Evolutionary conservation across 2,888 invertebrate species (phyloP).

Genomic region (Ctena decussata): DNA sequence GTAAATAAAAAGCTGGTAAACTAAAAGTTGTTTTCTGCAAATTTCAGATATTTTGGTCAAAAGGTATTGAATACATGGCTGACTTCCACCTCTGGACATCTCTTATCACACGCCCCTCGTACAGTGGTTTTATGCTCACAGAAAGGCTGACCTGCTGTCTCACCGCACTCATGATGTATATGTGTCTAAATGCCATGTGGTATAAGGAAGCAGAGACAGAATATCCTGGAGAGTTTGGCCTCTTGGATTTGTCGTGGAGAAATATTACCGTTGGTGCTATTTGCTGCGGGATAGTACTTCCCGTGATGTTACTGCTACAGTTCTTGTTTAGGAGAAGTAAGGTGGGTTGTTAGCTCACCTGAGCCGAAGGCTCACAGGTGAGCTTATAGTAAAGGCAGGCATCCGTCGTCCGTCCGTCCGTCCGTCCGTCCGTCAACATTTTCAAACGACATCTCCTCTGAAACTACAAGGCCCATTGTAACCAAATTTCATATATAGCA

Average conservation of each 20-base stretch:
- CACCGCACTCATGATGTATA: constrained; percentile 81
- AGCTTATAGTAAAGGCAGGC: too few relatives aligned
- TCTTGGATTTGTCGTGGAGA: constrained; percentile 84
- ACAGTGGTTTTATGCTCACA: constrained; percentile 84
- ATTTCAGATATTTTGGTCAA: constrained; percentile 83
- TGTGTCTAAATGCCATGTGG: constrained; percentile 84
- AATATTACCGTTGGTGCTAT: constrained; percentile 81
- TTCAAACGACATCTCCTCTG: too few relatives aligned
- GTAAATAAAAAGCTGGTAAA: too few relatives aligned
- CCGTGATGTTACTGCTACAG: constrained; percentile 79
- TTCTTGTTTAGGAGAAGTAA: constrained; percentile 84
- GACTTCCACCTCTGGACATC: constrained; percentile 86
- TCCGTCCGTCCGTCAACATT: too few relatives aligned
- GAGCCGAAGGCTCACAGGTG: too few relatives aligned
- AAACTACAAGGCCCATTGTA: too few relatives aligned
- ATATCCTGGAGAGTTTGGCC: constrained; percentile 85
- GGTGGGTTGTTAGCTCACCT: too few relatives aligned
- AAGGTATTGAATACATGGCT: constrained; percentile 84
- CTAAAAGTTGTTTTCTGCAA: too few relatives aligned
- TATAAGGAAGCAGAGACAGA: constrained; percentile 71
- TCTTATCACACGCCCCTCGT: constrained; percentile 81
- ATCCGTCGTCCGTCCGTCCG: too few relatives aligned
- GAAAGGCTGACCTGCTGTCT: constrained; percentile 85
- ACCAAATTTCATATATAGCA: too few relatives aligned
- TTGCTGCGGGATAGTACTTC: constrained; percentile 80